These are phyloP conservation scores for Antigone vipio DNA, from an alignment of 2,113 vertebrate genomes.

Conservation along the genomic window DNA sequence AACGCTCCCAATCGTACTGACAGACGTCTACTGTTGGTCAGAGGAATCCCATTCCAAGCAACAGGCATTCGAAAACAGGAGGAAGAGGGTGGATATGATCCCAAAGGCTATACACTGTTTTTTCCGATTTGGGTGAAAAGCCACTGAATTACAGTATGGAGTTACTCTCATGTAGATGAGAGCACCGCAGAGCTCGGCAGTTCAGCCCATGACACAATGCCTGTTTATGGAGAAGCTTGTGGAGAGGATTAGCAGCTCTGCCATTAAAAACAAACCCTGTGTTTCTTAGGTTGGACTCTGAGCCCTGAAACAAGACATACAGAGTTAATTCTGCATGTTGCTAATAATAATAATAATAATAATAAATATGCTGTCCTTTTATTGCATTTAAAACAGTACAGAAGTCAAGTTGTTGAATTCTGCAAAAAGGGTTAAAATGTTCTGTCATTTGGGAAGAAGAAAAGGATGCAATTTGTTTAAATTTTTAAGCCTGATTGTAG, in stretches of 20 bases:
- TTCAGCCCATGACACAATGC: background rate
- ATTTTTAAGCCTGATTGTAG: background rate
- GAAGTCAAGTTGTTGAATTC: background rate
- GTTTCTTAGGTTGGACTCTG: background rate
- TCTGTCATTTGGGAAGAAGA: background rate
- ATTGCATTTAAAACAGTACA: background rate
- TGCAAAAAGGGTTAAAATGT: background rate
- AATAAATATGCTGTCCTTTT: background rate
- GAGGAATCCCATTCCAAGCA: background rate
- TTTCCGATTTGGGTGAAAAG: background rate
- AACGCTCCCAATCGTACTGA: background rate
- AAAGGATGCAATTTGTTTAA: background rate
- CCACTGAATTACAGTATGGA: background rate
- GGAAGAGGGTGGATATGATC: background rate
- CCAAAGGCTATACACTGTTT: background rate
- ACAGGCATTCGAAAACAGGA: background rate
- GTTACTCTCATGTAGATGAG: background rate
- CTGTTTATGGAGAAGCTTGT: background rate
- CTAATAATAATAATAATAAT: background rate
- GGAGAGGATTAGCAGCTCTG: background rate
- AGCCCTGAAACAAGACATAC: background rate
- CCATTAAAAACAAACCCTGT: background rate
- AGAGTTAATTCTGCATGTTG: background rate
- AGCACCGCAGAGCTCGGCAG: background rate
- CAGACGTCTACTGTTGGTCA: background rate